Base-by-base conservation (phyloP, 2,113 vertebrate species). In the Pedetes capensis region DNA sequence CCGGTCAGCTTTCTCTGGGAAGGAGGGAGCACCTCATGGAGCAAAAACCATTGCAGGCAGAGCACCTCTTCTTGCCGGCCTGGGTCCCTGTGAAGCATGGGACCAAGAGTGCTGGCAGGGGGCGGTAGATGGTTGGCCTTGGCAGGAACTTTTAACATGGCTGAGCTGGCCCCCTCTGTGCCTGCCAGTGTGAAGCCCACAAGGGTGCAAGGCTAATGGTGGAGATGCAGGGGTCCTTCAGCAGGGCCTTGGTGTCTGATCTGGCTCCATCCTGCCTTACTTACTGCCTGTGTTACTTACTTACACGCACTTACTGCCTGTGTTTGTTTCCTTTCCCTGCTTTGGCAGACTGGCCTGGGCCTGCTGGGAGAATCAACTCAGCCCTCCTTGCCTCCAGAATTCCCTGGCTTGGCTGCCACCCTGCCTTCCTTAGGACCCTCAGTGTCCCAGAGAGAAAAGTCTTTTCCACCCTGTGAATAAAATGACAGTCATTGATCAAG, bases 271-370 rank as follows among this genome's bases (percentile, higher is more conserved):
- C 39, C 14, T 4, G 72, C n/a, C n/a, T n/a, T n/a, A n/a, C n/a
- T n/a, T n/a, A n/a, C n/a, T n/a, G n/a, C n/a, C n/a, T n/a, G n/a
- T n/a, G n/a, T n/a, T n/a, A n/a, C n/a, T n/a, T n/a, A n/a, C n/a
- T n/a, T n/a, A n/a, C n/a, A n/a, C n/a, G n/a, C n/a, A n/a, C n/a
- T n/a, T n/a, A n/a, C n/a, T n/a, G n/a, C 81, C 74, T 78, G 42
- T 83, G 75, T 95, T 93, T 95, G 75, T 76, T 96, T 93, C 94
- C 89, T 83, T 92, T 89, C 92, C 87, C 68, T 66, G 89, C 76
- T 85, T 85, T 94, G 95, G 95, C 95, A 93, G 93, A 37, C 9
- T 20, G 92, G 90, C 84, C 69, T 1, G 1, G 87, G 79, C 80
- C 79, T 2, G 37, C 92, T 95, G 87, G 11, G 93, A 94, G 93